Base-by-base conservation (phyloP, 2,888 invertebrate genomes). In the Hoplodrina ambigua region DNA sequence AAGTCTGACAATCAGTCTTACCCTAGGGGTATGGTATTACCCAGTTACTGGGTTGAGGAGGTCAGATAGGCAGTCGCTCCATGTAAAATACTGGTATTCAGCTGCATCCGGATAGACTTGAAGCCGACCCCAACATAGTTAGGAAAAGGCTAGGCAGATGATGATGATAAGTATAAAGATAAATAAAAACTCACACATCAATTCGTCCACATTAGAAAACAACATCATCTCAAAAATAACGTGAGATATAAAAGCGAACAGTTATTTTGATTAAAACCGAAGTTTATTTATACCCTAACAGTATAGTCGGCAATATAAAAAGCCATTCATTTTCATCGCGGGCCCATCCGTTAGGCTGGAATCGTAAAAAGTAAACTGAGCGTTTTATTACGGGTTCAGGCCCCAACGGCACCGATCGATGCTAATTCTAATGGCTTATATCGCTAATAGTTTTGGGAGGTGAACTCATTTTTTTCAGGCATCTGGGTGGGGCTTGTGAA, bases 351-450 rank as follows among this genome's bases (percentile, higher is more conserved):
- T 82, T 84, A 85, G 82, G 75, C 63, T 54, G 73, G 77, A 73
- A 78, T 81, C 82, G 81, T 86, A 84, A 87, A 86, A 81, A 76
- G 76, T 79, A 83, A 87, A 87, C 86, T 82, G 85, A 83, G 79
- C 85, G 77, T 87, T 87, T 87, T 87, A 87, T 87, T 87, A 73
- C 72, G 82, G 83, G 81, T 73, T 69, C 72, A 72, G 72, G 73
- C 70, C 57, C 61, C 57, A 65, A 63, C 54, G 60, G 56, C 49
- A 78, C 20, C 72, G 73, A 80, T 80, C 66, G 76, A 72, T 76
- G 65, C 76, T 75, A 82, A 68, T 74, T 80, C 80, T 77, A 82
- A 84, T 72, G 64, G 75, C 56, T 73, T 69, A 76, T 82, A 69
- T 64, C 46, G 69, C 58, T 83, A 76, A 79, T 85, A 78, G 69